These are phyloP conservation scores for Fregata magnificens DNA, from an alignment of 2,113 vertebrate species.

Conservation along the genomic window DNA sequence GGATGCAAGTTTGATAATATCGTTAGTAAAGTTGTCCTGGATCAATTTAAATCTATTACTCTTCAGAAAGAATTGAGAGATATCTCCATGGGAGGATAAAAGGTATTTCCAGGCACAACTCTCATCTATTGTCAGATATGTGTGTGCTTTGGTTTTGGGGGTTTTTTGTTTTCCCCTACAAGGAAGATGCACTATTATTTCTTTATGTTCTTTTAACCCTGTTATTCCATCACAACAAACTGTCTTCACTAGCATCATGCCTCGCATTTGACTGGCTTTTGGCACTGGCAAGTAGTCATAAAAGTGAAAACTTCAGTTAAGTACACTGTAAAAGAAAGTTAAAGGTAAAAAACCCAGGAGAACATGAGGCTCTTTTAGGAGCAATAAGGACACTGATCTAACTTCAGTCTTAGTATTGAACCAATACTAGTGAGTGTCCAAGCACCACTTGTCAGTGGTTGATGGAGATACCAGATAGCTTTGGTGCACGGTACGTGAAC, in stretches of 20 bases:
- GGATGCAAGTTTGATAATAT: background rate
- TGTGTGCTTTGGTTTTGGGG: background rate
- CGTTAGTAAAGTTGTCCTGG: background rate
- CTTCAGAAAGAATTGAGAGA: background rate
- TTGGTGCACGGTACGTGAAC: no score
- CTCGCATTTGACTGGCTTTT: background rate
- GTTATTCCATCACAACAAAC: background rate
- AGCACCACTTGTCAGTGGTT: background rate
- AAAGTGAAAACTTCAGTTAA: background rate
- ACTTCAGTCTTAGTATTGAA: background rate
- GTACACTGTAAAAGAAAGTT: background rate
- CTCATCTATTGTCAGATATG: background rate
- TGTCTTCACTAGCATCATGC: background rate
- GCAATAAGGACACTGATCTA: background rate
- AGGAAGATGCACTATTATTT: background rate
- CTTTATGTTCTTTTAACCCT: background rate
- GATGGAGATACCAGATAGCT: background rate
- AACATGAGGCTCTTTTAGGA: background rate
- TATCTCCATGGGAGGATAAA: background rate
- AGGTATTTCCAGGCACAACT: background rate
- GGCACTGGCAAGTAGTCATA: background rate
- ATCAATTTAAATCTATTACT: slow-evolving; percentile 20
- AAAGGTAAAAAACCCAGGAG: background rate
- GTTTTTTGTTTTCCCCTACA: background rate
- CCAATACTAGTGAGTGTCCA: background rate